These are phyloP conservation scores for Tetranychus piercei DNA, from an alignment of 2,888 invertebrate species.

Conservation along the genomic window DNA sequence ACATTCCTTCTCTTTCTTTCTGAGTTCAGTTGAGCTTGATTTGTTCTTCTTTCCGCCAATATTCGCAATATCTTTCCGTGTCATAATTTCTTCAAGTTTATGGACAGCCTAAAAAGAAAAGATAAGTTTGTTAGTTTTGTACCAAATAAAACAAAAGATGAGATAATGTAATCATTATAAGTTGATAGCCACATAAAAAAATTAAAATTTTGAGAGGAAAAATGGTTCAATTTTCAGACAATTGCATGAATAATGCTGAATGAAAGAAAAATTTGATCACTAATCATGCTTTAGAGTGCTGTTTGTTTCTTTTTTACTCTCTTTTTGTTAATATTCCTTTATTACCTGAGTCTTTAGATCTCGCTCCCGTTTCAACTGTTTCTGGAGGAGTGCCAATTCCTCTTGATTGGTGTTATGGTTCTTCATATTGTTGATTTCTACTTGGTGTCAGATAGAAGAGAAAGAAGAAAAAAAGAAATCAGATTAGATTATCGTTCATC, in stretches of 20 bases:
- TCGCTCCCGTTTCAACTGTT: slow-evolving; percentile 67
- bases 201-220: not conserved
- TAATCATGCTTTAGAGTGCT: no score
- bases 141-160: not conserved
- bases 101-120: slow-evolving; percentile 58
- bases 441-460: slow-evolving; percentile 4
- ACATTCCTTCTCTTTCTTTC: slow-evolving; percentile 83
- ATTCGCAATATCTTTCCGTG: slow-evolving; percentile 56
- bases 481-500: not conserved
- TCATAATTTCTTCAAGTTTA: slow-evolving; percentile 91
- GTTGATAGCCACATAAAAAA: not conserved
- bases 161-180: slow-evolving; percentile 5
- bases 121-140: no score
- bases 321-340: not conserved
- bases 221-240: no score
- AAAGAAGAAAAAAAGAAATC: not conserved
- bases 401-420: slow-evolving; percentile 33
- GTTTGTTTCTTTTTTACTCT: not conserved
- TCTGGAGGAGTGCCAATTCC: slow-evolving; percentile 57
- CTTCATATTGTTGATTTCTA: slow-evolving; percentile 36
- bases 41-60: slow-evolving; percentile 43
- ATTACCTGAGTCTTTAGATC: slow-evolving; percentile 34
- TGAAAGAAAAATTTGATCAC: not conserved
- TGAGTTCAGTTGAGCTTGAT: slow-evolving; percentile 42
- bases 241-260: not conserved